Base-by-base conservation (phyloP, 2,113 vertebrate species). In the Pituophis catenifer region DNA sequence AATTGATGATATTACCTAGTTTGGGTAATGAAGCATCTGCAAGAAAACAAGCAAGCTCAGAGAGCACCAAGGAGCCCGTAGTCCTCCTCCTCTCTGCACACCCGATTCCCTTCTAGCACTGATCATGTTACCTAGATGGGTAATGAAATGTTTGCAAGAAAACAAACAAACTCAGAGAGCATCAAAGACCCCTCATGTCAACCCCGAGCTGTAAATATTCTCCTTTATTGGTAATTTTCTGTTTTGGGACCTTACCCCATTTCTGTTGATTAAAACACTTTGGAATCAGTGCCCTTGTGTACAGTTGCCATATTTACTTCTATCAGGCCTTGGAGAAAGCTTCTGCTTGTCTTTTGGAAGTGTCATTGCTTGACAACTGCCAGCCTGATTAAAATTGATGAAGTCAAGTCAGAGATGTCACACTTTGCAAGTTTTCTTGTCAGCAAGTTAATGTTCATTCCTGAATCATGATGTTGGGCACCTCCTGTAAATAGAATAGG, bases 141-240 rank as follows among this genome's bases (percentile, higher is more conserved):
- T 62, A 4, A 29, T 29, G 59, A 62, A 62, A 29, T 4, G 26
- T 62, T 8, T 29, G 59, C 24, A 62, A 62, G 59, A 29, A 62
- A 29, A 29, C 59, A 29, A 11, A 10, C 8, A 26, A 26, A 9
- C 59, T 62, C 24, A 62, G 59, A 26, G 24, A 62, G 26, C 59
- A 62, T 3, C 24, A 62, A 62, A 9, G 59, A 59, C 23, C 8
- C 7, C 19, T 57, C 13, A 57, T 6, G 5, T 59, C 58, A 24
- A 57, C 19, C 17, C 58, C 23, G 7, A 62, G 59, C 59, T 62
- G 1, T 26, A 62, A 29, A 62, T 62, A 62, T 26, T 62, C 59
- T 26, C 59, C 59, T 62, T 9, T 57, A 94, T 97, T 95, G 91
- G 91, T 52, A 85, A 92, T 94, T 86, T 92, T 54, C 92, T 92